Conservation (phyloP, 2,888 invertebrate species). For the Andrena haemorrhoa region DNA sequence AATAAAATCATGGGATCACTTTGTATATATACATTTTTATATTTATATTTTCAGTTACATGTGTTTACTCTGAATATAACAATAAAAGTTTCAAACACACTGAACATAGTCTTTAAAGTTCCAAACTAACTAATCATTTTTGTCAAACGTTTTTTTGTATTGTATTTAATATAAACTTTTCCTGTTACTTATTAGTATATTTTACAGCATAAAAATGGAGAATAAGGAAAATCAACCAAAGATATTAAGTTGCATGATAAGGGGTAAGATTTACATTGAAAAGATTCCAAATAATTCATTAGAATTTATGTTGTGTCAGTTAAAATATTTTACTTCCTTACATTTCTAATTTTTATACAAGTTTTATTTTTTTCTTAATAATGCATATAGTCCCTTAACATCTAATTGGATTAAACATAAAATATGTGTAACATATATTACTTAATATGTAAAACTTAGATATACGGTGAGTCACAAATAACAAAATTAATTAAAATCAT, state of each 20-base stretch:
- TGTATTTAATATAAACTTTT: constrained; percentile 17
- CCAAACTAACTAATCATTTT: constrained; percentile 1
- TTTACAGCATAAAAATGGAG: constrained; percentile 51
- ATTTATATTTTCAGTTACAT: background rate
- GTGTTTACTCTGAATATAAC: background rate
- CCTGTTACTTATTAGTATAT: constrained; percentile 5
- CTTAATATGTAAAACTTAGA: background rate
- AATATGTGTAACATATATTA: background rate
- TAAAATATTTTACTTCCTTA: background rate
- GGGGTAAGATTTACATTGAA: constrained; percentile 61
- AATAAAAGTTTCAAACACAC: background rate
- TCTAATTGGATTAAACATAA: background rate
- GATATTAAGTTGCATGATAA: constrained; percentile 62
- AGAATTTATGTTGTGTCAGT: background rate
- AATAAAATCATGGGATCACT: too few relatives aligned
- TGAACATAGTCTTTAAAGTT: constrained; percentile 35
- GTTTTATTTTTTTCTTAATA: background rate
- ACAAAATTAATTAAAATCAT: constrained; percentile 16
- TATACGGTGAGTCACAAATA: background rate
- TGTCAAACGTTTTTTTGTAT: constrained; percentile 15
- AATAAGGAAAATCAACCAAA: constrained; percentile 61
- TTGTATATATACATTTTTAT: too few relatives aligned
- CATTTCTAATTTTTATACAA: background rate
- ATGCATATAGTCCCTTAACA: background rate
- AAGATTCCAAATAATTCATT: background rate